phyloP scores from a whole-genome alignment of 2,888 invertebrate species.

The Malthinus seriepunctatus region DNA sequence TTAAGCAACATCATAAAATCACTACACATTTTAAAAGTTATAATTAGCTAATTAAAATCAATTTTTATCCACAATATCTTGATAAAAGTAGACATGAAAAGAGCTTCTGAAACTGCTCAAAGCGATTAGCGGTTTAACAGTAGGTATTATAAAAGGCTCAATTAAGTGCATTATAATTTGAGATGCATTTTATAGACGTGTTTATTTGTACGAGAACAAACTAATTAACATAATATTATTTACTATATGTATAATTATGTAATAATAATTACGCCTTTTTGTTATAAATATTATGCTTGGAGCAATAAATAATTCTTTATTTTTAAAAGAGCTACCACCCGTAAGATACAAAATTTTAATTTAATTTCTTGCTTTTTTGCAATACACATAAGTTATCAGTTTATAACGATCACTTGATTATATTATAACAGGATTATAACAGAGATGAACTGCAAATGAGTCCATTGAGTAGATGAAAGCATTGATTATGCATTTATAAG shows the following conservation, averaged over 20 bases:
- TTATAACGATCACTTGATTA: too few relatives aligned
- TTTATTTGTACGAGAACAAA: slow-evolving; percentile 2
- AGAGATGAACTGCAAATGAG: too few relatives aligned
- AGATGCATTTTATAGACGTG: not conserved
- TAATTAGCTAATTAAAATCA: not conserved
- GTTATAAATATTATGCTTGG: not conserved
- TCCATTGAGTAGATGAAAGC: too few relatives aligned
- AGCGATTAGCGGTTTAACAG: not conserved
- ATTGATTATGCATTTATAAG: too few relatives aligned
- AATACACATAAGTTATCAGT: too few relatives aligned
- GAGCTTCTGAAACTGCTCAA: not conserved
- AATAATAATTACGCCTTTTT: not conserved
- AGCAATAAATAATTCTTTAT: not conserved
- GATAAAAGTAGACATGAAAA: not conserved
- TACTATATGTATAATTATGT: not conserved
- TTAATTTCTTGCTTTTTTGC: not conserved
- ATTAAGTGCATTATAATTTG: slow-evolving; percentile 2
- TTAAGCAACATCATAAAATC: too few relatives aligned
- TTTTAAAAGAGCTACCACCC: too few relatives aligned
- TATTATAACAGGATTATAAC: too few relatives aligned
- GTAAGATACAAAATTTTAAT: not conserved
- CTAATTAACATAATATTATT: slow-evolving; percentile 1
- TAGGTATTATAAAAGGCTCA: not conserved
- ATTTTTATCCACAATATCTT: not conserved
- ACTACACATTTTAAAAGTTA: too few relatives aligned